A percentile compares a stretch with the other conserved stretches of the same genome.
Evolutionary conservation across 2,113 vertebrate genomes (phyloP).

Genomic region (Neodontobutis hainanensis): DNA sequence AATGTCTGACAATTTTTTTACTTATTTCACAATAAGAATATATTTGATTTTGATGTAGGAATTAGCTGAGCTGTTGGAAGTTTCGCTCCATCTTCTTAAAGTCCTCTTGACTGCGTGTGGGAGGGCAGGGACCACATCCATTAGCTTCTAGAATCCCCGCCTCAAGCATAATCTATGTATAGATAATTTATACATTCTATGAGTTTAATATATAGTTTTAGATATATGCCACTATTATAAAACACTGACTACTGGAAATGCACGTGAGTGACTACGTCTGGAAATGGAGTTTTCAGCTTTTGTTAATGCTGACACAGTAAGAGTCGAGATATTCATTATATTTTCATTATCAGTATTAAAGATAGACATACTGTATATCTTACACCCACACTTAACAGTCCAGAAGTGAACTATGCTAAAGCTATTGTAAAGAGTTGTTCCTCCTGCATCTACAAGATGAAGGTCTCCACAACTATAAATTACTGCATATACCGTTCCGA

Average conservation of each 20-base stretch:
- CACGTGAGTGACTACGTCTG: too few relatives aligned
- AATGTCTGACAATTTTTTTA: too few relatives aligned
- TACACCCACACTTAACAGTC: background rate
- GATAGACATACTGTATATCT: background rate
- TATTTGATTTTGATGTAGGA: background rate
- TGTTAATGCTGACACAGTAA: too few relatives aligned
- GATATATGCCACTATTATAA: constrained; percentile 26
- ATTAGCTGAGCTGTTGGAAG: background rate
- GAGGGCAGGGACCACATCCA: constrained; percentile 16
- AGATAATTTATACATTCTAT: too few relatives aligned
- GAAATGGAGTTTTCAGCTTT: too few relatives aligned
- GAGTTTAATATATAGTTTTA: too few relatives aligned
- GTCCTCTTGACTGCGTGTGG: constrained; percentile 13
- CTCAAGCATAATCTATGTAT: constrained; percentile 5
- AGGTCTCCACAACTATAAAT: too few relatives aligned
- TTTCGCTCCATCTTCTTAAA: background rate
- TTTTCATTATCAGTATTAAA: background rate
- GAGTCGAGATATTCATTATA: background rate
- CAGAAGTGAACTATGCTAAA: background rate
- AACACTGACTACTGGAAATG: constrained; percentile 8
- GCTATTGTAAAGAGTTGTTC: background rate
- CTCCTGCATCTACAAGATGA: constrained; percentile 2
- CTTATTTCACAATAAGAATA: background rate
- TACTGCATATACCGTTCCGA: too few relatives aligned
- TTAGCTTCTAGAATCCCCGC: constrained; percentile 11